Base-by-base conservation (phyloP, 2,797 vertebrate genomes). In the Meda fulgida region DNA sequence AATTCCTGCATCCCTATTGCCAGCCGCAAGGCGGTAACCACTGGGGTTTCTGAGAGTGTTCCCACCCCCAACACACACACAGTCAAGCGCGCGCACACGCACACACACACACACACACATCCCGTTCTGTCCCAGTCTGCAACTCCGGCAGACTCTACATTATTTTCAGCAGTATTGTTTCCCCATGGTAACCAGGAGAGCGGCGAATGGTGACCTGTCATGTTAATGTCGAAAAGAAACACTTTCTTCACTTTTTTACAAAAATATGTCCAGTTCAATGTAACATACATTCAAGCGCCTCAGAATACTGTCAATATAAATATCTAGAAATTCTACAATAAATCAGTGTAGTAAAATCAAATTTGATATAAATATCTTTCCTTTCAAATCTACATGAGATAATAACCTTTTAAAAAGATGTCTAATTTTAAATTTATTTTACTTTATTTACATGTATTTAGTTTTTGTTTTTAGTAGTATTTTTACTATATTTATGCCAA, bases 1-100 rank as follows among this genome's bases (percentile, higher is more conserved):
- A 94, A 95, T 95, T 95, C 94, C 93, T 94, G 90, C 93, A 94
- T 95, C 94, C 94, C 95, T 92, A 89, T 91, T 90, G 93, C 93
- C 94, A 93, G 92, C 92, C 93, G 77, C 73, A 75, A 88, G 85
- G 80, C 72, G 65, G 78, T 87, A 88, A 81, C 86, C 87, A 86
- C 81, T 80, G 73, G 84, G 83, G 85, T 81, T 87, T 81, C 71
- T 86, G 80, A 84, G 87, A 79, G 78, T 79, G 81, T 87, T 87
- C 84, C 86, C 87, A 87, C 85, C 85, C 87, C 31, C 92, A 90
- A 90, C 90, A 92, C 91, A 73, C 29, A 16, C 51, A 78, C 67
- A 89, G 36, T 36, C 36, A 36, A 36, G 36, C 36, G 5, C 5
- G 36, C 36, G 1, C 36, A 5, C 34, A 34, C 65, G 81, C 48